phyloP scores from a whole-genome alignment of 2,797 vertebrate genomes.

The Carduelis carduelis region DNA sequence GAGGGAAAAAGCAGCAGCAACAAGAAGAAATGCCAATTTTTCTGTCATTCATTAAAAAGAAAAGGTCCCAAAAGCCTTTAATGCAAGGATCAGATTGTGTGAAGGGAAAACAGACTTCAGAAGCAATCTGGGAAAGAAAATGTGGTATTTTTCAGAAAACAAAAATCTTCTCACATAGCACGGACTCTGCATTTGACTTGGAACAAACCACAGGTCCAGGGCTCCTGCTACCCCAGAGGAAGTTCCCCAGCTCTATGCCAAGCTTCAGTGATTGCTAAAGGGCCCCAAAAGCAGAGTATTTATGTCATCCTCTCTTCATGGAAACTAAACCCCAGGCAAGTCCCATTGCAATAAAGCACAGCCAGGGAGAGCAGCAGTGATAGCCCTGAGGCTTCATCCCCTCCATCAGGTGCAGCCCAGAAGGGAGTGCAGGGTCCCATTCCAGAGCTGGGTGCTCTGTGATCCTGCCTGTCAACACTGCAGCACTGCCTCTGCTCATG shows the following conservation, averaged over 20 bases:
- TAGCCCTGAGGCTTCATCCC: neutral
- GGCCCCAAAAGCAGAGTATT: neutral
- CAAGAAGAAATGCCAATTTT: neutral
- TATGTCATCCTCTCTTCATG: neutral
- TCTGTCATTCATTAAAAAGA: neutral
- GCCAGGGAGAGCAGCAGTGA: neutral
- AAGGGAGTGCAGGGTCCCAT: neutral
- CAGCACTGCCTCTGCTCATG: neutral
- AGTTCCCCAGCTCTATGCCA: neutral
- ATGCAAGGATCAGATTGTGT: neutral
- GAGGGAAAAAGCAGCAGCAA: neutral
- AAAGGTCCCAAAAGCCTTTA: neutral
- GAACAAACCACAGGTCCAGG: neutral
- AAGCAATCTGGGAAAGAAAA: neutral
- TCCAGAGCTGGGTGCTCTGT: neutral
- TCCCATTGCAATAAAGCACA: neutral
- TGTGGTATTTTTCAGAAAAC: neutral
- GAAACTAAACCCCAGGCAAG: neutral
- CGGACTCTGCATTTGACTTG: neutral
- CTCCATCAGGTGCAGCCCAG: accelerated
- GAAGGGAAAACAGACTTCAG: neutral
- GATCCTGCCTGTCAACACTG: neutral
- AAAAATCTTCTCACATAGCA: neutral
- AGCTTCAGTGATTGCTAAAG: neutral
- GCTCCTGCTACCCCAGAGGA: neutral